Percentiles rank a stretch among this genome's conserved stretches.
phyloP scores from a whole-genome alignment of 2,113 vertebrate species.

The Nansenia antarctica region DNA sequence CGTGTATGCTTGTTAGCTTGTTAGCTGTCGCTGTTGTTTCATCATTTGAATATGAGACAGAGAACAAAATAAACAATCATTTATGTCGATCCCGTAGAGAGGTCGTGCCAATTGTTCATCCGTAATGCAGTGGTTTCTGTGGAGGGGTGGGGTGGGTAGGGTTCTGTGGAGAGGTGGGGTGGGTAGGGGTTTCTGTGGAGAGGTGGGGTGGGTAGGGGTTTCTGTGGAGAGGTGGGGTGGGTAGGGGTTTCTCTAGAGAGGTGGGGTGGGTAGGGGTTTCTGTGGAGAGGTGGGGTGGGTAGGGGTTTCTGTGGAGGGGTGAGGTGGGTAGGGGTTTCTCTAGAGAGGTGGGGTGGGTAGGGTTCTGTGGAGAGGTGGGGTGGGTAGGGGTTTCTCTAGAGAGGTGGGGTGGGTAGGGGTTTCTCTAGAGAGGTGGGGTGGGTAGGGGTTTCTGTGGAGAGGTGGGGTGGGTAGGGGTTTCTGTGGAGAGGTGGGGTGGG shows the following conservation, averaged over 20 bases:
- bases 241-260: too few relatives aligned
- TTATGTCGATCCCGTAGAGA: not conserved
- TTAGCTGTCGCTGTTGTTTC: not conserved
- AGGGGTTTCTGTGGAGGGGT: not conserved
- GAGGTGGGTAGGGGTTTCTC: too few relatives aligned
- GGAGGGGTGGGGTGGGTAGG: not conserved
- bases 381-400: not conserved
- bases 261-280: not conserved
- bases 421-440: not conserved
- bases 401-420: too few relatives aligned
- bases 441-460: too few relatives aligned
- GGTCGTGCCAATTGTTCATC: not conserved
- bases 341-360: not conserved
- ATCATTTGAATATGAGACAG: not conserved
- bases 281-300: too few relatives aligned
- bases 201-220: not conserved
- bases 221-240: not conserved
- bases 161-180: not conserved
- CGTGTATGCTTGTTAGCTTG: too few relatives aligned
- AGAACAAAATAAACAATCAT: not conserved
- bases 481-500: too few relatives aligned
- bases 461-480: too few relatives aligned
- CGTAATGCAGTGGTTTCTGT: not conserved
- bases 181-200: not conserved
- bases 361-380: too few relatives aligned